Conservation (phyloP, 2,888 invertebrate genomes). For the Cyclophora punctaria region DNA sequence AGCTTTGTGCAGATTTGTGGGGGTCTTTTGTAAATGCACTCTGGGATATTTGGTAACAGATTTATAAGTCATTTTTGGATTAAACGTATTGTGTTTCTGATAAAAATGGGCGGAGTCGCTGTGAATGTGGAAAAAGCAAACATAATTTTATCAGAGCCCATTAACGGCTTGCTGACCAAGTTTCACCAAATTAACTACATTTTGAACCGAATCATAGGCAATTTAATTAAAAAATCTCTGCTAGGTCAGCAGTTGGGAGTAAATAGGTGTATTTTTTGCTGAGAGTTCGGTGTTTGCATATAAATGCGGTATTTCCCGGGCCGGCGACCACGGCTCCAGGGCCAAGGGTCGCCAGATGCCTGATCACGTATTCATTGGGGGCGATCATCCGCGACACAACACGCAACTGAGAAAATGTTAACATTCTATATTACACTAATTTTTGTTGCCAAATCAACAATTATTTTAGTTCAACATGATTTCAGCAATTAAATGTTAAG, state of each 20-base stretch:
- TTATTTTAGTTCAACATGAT: too few relatives aligned
- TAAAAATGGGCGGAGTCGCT: conserved; percentile 16
- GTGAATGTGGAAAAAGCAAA: background rate
- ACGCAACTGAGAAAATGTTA: conserved; percentile 16
- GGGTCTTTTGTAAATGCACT: conserved; percentile 32
- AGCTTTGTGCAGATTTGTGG: conserved; percentile 46
- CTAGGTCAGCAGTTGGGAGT: conserved; percentile 15
- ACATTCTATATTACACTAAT: too few relatives aligned
- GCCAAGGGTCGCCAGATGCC: conserved; percentile 24
- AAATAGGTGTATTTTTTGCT: conserved; percentile 30
- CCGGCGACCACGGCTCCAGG: conserved; percentile 16
- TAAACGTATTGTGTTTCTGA: conserved; percentile 32
- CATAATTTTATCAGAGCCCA: background rate
- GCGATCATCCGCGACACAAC: conserved; percentile 30
- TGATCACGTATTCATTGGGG: conserved; percentile 64
- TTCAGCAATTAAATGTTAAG: too few relatives aligned
- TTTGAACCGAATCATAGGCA: conserved; percentile 16
- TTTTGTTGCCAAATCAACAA: too few relatives aligned
- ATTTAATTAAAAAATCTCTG: conserved; percentile 20
- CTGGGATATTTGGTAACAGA: conserved; percentile 41
- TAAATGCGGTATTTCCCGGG: conserved; percentile 57
- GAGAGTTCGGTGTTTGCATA: conserved; percentile 60
- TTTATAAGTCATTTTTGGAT: conserved; percentile 45
- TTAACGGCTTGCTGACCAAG: background rate
- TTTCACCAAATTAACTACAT: conserved; percentile 6